Conservation (phyloP, 2,888 invertebrate species). For the Odontocerum albicorne region DNA sequence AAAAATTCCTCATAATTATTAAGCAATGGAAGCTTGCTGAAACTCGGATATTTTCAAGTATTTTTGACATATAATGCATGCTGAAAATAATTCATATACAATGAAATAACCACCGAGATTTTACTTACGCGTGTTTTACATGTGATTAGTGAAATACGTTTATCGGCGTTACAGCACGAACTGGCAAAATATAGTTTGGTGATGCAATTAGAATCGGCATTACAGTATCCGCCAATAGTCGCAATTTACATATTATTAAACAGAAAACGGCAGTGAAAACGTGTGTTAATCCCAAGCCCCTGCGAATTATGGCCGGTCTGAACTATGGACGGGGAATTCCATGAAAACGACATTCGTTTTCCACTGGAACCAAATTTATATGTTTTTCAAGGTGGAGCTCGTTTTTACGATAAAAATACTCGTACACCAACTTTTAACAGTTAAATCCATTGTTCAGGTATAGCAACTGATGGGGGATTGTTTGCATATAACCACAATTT, state of each 20-base stretch:
- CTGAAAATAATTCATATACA: no score
- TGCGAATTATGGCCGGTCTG: slow-evolving; percentile 23
- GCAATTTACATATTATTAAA: slow-evolving; percentile 36
- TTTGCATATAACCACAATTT: no score
- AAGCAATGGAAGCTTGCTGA: no score
- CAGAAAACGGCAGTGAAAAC: slow-evolving; percentile 23
- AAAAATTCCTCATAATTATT: no score
- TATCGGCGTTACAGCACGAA: background rate
- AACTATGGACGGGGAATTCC: slow-evolving; percentile 5
- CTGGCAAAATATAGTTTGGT: slow-evolving; percentile 32
- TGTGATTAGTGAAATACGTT: slow-evolving; percentile 1
- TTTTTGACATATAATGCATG: no score
- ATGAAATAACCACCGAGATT: no score
- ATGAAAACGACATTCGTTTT: slow-evolving; percentile 3
- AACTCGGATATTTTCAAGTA: no score
- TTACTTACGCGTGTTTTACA: no score
- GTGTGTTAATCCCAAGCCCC: slow-evolving; percentile 31
- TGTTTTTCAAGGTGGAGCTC: slow-evolving; percentile 13
- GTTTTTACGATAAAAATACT: background rate
- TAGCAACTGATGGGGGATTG: no score
- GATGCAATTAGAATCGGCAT: slow-evolving; percentile 35
- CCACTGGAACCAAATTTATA: slow-evolving; percentile 6
- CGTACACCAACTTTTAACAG: no score
- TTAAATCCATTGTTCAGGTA: no score
- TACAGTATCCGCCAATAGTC: slow-evolving; percentile 35